These are phyloP conservation scores for Eupithecia exiguata DNA, from an alignment of 2,888 invertebrate species.

Conservation along the genomic window DNA sequence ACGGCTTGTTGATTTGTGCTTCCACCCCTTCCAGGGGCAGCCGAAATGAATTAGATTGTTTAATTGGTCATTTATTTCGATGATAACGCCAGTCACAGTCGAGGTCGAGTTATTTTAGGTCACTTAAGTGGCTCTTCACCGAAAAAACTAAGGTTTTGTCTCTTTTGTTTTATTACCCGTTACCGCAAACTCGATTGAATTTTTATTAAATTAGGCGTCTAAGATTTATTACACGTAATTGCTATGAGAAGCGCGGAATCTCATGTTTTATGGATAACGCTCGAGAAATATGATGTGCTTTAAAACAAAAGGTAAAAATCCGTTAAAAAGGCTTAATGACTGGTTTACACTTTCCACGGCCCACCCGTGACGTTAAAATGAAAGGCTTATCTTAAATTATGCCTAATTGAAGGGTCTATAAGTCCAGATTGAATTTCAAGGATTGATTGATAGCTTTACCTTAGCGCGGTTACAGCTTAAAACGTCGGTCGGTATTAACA, in stretches of 20 bases:
- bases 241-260: constrained; percentile 70
- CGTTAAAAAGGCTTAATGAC: constrained; percentile 75
- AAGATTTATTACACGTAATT: constrained; percentile 82
- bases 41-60: constrained; percentile 81
- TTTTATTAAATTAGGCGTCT: constrained; percentile 54
- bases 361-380: constrained; percentile 81
- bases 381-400: constrained; percentile 82
- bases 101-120: constrained; percentile 65
- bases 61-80: constrained; percentile 82
- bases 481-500: constrained; percentile 57
- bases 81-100: constrained; percentile 70
- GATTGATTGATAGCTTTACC: constrained; percentile 76
- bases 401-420: constrained; percentile 80
- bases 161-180: constrained; percentile 48
- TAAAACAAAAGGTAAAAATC: constrained; percentile 76
- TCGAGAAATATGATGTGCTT: constrained; percentile 72
- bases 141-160: constrained; percentile 50
- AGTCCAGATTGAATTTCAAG: constrained; percentile 80
- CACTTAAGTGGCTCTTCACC: constrained; percentile 63
- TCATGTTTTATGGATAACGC: constrained; percentile 80
- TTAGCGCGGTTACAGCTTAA: constrained; percentile 54
- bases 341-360: constrained; percentile 74
- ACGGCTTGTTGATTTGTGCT: constrained; percentile 81
- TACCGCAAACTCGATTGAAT: neutral
- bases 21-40: constrained; percentile 73